Evolutionary conservation across 64 coral and sea anemone genomes (phyloP).

Genomic region (Astreopora myriophthalma): DNA sequence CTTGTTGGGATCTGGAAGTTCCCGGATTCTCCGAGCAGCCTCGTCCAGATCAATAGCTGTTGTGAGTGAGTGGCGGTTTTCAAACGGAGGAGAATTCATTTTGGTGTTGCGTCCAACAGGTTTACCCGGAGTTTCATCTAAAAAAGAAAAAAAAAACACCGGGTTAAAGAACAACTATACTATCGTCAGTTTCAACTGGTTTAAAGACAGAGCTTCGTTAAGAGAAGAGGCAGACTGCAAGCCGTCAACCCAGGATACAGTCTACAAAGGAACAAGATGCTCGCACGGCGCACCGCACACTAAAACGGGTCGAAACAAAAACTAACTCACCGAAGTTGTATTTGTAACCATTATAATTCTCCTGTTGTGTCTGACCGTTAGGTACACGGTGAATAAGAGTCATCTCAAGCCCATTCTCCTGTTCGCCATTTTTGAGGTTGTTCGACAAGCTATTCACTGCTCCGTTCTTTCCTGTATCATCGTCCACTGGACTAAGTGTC

Average conservation of each 20-base stretch:
- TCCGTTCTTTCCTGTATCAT: slow-evolving; percentile 46
- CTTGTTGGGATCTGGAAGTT: slow-evolving; percentile 62
- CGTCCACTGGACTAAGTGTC: slow-evolving; percentile 14
- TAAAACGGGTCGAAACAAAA: too few relatives aligned
- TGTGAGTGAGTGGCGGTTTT: slow-evolving; percentile 76
- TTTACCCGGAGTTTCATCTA: slow-evolving; percentile 54
- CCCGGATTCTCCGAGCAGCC: slow-evolving; percentile 77
- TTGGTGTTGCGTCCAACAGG: slow-evolving; percentile 51
- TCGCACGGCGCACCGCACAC: too few relatives aligned
- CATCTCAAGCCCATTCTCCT: slow-evolving; percentile 60
- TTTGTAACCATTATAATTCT: slow-evolving; percentile 23
- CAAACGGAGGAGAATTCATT: slow-evolving; percentile 67
- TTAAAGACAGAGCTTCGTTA: too few relatives aligned
- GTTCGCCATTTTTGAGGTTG: slow-evolving; percentile 57
- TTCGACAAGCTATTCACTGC: not conserved
- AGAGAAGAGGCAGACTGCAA: too few relatives aligned
- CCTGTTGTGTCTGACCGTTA: slow-evolving; percentile 33
- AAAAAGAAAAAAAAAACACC: not conserved
- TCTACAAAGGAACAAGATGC: too few relatives aligned
- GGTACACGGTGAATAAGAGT: not conserved
- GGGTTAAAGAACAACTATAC: too few relatives aligned
- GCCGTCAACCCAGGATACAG: too few relatives aligned
- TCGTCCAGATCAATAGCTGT: slow-evolving; percentile 86
- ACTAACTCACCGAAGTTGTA: slow-evolving; percentile 29
- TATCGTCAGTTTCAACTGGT: too few relatives aligned